Evolutionary conservation across 2,113 vertebrate genomes (phyloP).

Genomic region (Notechis scutatus): DNA sequence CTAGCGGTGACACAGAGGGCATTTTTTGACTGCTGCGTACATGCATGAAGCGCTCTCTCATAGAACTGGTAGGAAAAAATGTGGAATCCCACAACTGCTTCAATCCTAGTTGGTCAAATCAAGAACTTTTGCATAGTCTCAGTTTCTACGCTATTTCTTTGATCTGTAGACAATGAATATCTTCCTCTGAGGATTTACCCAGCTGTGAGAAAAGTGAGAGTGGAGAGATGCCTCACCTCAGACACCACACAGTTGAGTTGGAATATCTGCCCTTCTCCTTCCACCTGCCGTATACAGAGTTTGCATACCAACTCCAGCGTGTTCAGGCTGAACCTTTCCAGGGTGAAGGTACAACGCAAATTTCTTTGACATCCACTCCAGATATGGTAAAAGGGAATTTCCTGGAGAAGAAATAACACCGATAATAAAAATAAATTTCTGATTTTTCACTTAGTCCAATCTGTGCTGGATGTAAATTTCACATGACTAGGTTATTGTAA

Average conservation of each 20-base stretch:
- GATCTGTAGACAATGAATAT: neutral
- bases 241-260: slow-evolving; percentile 87
- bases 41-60: too few relatives aligned
- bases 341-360: slow-evolving; percentile 90
- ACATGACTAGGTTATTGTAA: neutral
- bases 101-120: neutral
- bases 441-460: neutral
- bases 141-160: neutral
- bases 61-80: too few relatives aligned
- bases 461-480: neutral
- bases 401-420: slow-evolving; percentile 64
- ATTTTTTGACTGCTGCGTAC: too few relatives aligned
- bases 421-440: neutral
- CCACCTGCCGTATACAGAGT: slow-evolving; percentile 90
- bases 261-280: slow-evolving; percentile 95
- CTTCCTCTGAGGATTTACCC: neutral
- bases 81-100: too few relatives aligned
- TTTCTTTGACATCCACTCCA: slow-evolving; percentile 89
- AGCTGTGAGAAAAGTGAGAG: fast-evolving
- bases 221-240: slow-evolving; percentile 72
- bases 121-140: neutral
- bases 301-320: slow-evolving; percentile 88
- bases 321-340: slow-evolving; percentile 85
- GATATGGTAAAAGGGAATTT: slow-evolving; percentile 92
- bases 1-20: too few relatives aligned